These are phyloP conservation scores for Hyppa rectilinea DNA, from an alignment of 2,888 invertebrate species.

Conservation along the genomic window DNA sequence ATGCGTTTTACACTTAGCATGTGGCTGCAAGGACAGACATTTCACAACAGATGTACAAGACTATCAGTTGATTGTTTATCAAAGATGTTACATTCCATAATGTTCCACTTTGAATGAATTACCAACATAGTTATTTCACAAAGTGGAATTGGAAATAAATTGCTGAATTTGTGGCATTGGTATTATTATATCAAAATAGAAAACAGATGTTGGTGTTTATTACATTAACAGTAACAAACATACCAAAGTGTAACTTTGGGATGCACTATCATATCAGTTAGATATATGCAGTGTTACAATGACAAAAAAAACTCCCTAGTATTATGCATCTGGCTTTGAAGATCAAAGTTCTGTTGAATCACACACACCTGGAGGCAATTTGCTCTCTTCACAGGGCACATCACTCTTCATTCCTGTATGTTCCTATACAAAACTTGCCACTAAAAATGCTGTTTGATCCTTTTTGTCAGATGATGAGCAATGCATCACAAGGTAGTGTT, in stretches of 20 bases:
- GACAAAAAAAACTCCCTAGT: neutral
- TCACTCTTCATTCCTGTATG: constrained; percentile 12
- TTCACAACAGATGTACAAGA: constrained; percentile 54
- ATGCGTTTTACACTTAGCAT: constrained; percentile 38
- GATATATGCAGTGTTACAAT: neutral
- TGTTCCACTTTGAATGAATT: constrained; percentile 34
- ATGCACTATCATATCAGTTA: constrained; percentile 1
- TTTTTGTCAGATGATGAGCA: constrained; percentile 37
- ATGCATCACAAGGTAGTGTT: constrained; percentile 38
- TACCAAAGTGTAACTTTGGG: neutral
- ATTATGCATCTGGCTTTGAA: constrained; percentile 14
- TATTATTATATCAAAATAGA: neutral
- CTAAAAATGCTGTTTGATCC: constrained; percentile 50
- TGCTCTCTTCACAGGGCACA: constrained; percentile 21
- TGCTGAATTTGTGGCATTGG: constrained; percentile 4
- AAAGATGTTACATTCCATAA: constrained; percentile 31
- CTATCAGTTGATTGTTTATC: constrained; percentile 54
- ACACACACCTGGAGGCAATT: constrained; percentile 50
- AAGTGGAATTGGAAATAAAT: constrained; percentile 8
- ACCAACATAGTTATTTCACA: constrained; percentile 7
- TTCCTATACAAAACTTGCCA: constrained; percentile 14
- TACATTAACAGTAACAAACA: neutral
- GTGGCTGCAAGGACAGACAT: constrained; percentile 58
- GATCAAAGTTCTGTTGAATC: constrained; percentile 52
- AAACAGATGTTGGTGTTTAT: constrained; percentile 26